Evolutionary conservation across 2,888 invertebrate genomes (phyloP), one percentile per base, ranked within the genome.

Genomic region (Plusia festucae): DNA sequence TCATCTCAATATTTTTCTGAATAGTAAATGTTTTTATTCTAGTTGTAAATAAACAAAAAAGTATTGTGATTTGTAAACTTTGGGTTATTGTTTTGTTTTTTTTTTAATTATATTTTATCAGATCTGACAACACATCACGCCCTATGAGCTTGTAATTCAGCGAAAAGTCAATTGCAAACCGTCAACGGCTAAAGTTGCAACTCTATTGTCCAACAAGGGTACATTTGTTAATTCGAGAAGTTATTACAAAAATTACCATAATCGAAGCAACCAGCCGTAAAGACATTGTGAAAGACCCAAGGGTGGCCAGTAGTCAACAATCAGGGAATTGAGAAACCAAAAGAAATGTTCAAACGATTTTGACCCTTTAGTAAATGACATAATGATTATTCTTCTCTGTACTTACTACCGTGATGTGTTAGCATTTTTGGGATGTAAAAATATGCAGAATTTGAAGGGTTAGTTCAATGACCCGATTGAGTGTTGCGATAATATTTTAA

Each of bases 191-290:
- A 78, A 69, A 62, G 72, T 67, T 70, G 64, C 77, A 76, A 76
- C 68, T 64, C 76, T 68, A 76, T 83, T 83, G 82, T 83, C 75
- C 82, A 56, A 58, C 49, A 30, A 57, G 62, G 60, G 71, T 70
- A 68, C 72, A 74, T 73, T 80, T 85, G 85, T 88, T 87, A 87
- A 87, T 87, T 88, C 85, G 85, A 89, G 84, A 89, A 85, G 83
- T 88, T 85, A 85, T 85, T 86, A 87, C 71, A 81, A 78, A 79
- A 84, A 91, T 91, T 89, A 88, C 74, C 90, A 92, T 92, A 92
- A 93, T 92, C 89, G 87, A 84, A 81, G 84, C 89, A 88, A 85
- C 89, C 90, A 84, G 77, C 86, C 88, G 83, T 88, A 84, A 90
- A 89, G 88, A 85, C 84, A 83, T 86, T 85, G 83, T 85, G 65